Evolutionary conservation across 2,113 vertebrate genomes (phyloP), one percentile per base, ranked within the genome.

Genomic region (Felis chaus): DNA sequence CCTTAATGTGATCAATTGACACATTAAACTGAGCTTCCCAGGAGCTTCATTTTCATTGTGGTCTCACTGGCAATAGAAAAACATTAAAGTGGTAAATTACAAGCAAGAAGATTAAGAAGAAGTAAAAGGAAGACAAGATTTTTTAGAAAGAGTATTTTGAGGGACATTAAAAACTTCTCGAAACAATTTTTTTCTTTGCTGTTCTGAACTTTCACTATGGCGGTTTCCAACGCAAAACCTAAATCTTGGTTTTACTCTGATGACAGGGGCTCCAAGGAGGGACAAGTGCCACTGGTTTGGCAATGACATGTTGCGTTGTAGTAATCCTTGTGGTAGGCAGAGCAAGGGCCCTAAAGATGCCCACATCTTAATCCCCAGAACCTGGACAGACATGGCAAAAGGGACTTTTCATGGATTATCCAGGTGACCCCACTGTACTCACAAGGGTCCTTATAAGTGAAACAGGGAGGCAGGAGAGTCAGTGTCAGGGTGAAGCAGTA

Each of bases 31-130:
- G 91, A 76, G 57, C 21, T 85, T 91, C 27, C 53, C 16, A 81
- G 31, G 16, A 89, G 63, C 31, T 31, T 80, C 41, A n/a, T 65
- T 74, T 91, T 55, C 53, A 63, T 25, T 48, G 25, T 9, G 27
- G 18, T 89, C 21, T 91, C 88, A 93, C n/a, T 82, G 78, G 66
- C 73, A 92, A 33, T 0, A 79, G 71, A 83, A 92, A 95, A 89
- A 55, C 14, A 73, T 21, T n/a, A 41, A 94, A 11, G 19, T 78
- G 50, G 11, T 53, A 79, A 81, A 15, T 63, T 57, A 69, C 16
- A 91, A 86, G 83, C 48, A 93, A 92, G 36, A 80, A 4, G 73
- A 50, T 31, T 45, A 78, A 78, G 27, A 12, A 71, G 50, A 92
- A 80, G 57, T 74, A 68, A 94, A 85, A 80, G 31, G 39, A 41